A percentile compares a stretch with the other conserved stretches of the same genome.
phyloP scores from a whole-genome alignment of 1,140 invertebrate species.

The Holotrichia oblita region DNA sequence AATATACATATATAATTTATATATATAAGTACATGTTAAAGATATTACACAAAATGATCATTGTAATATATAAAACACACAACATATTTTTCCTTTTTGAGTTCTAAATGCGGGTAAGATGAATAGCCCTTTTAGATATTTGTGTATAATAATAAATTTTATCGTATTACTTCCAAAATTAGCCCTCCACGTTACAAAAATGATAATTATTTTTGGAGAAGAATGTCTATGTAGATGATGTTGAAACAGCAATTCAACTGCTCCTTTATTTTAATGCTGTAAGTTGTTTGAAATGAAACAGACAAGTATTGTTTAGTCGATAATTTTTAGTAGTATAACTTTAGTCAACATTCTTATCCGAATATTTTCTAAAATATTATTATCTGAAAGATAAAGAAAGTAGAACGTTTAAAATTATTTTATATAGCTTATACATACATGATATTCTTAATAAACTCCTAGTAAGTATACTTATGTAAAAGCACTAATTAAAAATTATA shows the following conservation, averaged over 20 bases:
- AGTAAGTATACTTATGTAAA: no score
- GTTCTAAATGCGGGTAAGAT: constrained; percentile 11
- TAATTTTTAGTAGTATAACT: no score
- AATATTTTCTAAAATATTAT: no score
- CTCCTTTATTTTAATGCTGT: no score
- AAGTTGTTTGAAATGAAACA: neutral
- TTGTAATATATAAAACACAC: neutral
- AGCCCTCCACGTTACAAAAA: neutral
- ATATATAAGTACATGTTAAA: neutral
- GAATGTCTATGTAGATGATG: neutral
- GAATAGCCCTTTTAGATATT: neutral
- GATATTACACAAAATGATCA: neutral
- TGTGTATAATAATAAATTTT: neutral
- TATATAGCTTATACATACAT: no score
- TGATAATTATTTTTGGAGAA: neutral
- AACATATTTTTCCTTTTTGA: neutral
- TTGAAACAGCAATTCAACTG: neutral
- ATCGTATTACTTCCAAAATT: neutral
- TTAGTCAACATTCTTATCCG: no score
- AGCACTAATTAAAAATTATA: neutral
- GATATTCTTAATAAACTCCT: no score
- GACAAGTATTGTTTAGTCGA: no score
- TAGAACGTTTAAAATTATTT: no score
- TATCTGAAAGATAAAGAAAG: no score
- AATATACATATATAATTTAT: neutral